phyloP scores from a whole-genome alignment of 1,140 invertebrate genomes.

The Eueides isabella region DNA sequence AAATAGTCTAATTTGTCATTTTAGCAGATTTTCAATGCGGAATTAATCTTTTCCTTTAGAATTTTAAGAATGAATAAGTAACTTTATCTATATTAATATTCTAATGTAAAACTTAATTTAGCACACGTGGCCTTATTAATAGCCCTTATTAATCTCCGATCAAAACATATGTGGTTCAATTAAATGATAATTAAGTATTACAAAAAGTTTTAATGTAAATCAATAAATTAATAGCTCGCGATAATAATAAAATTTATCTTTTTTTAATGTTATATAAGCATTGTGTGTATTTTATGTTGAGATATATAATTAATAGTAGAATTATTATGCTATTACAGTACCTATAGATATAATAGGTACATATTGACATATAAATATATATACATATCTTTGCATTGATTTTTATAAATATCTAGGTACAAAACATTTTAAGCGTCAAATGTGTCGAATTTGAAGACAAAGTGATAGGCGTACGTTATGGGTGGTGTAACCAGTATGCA shows the following conservation, averaged over 20 bases:
- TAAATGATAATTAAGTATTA: conserved; percentile 14
- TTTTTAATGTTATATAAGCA: neutral
- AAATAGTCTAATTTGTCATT: neutral
- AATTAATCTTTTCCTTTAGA: neutral
- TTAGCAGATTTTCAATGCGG: neutral
- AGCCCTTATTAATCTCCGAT: neutral
- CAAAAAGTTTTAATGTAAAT: conserved; percentile 19
- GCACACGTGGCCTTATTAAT: neutral
- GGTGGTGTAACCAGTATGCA: conserved; percentile 59
- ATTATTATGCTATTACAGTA: neutral
- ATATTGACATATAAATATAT: too few species aligned
- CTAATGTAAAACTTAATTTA: neutral
- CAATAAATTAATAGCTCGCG: neutral
- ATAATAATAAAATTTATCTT: neutral
- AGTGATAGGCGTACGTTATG: conserved; percentile 54
- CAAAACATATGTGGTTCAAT: conserved; percentile 5
- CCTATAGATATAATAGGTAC: too few species aligned
- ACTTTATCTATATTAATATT: neutral
- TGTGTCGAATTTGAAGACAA: conserved; percentile 57
- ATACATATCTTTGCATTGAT: neutral
- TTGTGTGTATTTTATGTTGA: neutral
- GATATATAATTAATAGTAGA: neutral
- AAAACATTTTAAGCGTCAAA: conserved; percentile 41
- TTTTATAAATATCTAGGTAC: too few species aligned
- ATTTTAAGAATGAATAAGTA: neutral